Evolutionary conservation across 1,140 invertebrate species (phyloP).

Genomic region (Drosophila yakuba): DNA sequence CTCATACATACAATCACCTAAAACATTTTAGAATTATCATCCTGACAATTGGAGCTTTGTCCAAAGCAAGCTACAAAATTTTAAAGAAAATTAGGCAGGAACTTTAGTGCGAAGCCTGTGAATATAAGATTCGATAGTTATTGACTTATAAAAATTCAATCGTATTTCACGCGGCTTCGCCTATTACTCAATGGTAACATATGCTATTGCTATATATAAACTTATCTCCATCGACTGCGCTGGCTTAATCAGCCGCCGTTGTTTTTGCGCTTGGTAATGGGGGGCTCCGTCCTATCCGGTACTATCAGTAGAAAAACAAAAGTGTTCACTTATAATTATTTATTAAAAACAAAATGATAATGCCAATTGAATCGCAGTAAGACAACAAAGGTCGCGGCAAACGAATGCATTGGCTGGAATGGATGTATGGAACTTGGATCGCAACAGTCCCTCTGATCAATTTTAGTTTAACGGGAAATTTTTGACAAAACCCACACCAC

Average conservation of each 20-base stretch:
- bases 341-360: slow-evolving; percentile 37
- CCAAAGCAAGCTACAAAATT: too few relatives aligned
- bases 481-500: neutral
- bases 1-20: too few relatives aligned
- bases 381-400: slow-evolving; percentile 8
- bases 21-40: too few relatives aligned
- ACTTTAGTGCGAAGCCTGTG: too few relatives aligned
- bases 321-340: slow-evolving; percentile 20
- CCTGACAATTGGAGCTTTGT: too few relatives aligned
- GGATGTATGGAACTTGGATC: neutral
- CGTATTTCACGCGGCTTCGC: too few relatives aligned
- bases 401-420: neutral
- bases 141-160: neutral
- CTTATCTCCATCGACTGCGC: slow-evolving; percentile 7
- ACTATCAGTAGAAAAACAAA: slow-evolving; percentile 39
- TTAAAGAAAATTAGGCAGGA: too few relatives aligned
- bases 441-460: neutral
- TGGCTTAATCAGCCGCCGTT: slow-evolving; percentile 22
- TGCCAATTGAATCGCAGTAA: neutral
- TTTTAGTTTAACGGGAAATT: neutral
- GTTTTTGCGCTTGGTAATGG: slow-evolving; percentile 9
- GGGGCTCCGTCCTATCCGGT: slow-evolving; percentile 3
- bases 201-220: slow-evolving; percentile 5
- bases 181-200: slow-evolving; percentile 5
- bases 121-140: neutral